Conservation (phyloP, 2,888 invertebrate genomes). For the Drosophila anomalata region DNA sequence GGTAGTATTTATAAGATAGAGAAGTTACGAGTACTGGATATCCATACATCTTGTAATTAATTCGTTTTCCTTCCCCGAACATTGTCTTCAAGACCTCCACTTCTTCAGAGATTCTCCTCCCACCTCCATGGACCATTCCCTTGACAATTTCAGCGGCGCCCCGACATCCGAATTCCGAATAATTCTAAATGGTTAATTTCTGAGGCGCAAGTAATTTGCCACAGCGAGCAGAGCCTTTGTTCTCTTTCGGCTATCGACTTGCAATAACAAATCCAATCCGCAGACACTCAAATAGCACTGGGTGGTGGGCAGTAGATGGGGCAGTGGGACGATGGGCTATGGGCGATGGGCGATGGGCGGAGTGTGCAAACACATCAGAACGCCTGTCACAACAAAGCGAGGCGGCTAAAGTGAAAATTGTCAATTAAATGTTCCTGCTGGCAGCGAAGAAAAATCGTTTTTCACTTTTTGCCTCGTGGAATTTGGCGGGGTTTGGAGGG, state of each 20-base stretch:
- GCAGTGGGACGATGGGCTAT: conserved; percentile 3
- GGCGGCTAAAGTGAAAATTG: conserved; percentile 69
- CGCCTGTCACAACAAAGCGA: conserved; percentile 72
- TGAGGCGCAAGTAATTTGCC: conserved; percentile 24
- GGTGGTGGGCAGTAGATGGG: conserved; percentile 5
- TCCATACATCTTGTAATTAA: too few species aligned
- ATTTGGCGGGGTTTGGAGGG: too few species aligned
- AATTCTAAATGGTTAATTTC: conserved; percentile 48
- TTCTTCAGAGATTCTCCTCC: too few species aligned
- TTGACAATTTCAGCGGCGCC: not conserved
- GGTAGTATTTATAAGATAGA: too few species aligned
- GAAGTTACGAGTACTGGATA: too few species aligned
- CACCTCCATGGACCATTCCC: too few species aligned
- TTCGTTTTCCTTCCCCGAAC: too few species aligned
- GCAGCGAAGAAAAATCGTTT: conserved; percentile 36
- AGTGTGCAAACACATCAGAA: conserved; percentile 72
- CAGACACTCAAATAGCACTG: conserved; percentile 9
- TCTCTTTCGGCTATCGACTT: conserved; percentile 40
- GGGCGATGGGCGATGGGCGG: conserved; percentile 2
- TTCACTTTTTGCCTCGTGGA: conserved; percentile 11
- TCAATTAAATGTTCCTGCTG: conserved; percentile 63
- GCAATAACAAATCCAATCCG: conserved; percentile 31
- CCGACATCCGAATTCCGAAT: not conserved
- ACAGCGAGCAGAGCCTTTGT: conserved; percentile 31
- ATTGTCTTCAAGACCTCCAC: too few species aligned